These are phyloP conservation scores for Busseola fusca DNA, from an alignment of 2,888 invertebrate species.

Conservation along the genomic window DNA sequence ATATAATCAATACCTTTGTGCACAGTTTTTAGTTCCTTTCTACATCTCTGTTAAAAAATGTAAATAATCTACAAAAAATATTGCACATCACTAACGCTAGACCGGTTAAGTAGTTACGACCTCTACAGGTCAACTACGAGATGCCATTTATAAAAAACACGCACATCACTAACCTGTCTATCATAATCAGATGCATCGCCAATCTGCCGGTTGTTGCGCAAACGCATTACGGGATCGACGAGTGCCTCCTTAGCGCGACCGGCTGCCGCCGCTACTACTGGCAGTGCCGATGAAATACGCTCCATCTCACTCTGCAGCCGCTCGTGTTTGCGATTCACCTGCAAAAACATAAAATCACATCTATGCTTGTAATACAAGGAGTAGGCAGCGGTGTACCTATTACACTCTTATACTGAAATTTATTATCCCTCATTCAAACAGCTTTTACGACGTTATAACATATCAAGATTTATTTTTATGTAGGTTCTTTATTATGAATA, in stretches of 20 bases:
- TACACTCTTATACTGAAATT: background rate
- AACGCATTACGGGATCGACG: slow-evolving; percentile 68
- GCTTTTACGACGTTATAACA: background rate
- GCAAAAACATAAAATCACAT: slow-evolving; percentile 17
- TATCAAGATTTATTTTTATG: background rate
- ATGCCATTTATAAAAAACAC: too few species aligned
- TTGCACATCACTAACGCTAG: slow-evolving; percentile 13
- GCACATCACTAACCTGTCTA: slow-evolving; percentile 72
- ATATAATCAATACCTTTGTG: background rate
- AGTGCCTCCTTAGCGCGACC: slow-evolving; percentile 77
- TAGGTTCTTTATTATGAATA: background rate
- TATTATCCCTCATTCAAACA: background rate
- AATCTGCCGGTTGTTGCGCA: slow-evolving; percentile 60
- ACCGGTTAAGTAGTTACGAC: too few species aligned
- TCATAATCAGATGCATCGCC: slow-evolving; percentile 77
- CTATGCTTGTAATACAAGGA: background rate
- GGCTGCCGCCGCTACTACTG: slow-evolving; percentile 78
- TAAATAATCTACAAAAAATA: background rate
- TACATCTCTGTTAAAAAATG: background rate
- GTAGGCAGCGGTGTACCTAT: background rate
- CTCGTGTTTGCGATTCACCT: slow-evolving; percentile 83
- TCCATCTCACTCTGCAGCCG: slow-evolving; percentile 79
- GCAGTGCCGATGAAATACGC: slow-evolving; percentile 76
- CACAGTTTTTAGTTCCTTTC: background rate
- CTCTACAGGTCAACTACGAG: too few species aligned